Evolutionary conservation across 1,140 invertebrate species (phyloP), one percentile per base, ranked within the genome.

Genomic region (Antheraea mylitta): DNA sequence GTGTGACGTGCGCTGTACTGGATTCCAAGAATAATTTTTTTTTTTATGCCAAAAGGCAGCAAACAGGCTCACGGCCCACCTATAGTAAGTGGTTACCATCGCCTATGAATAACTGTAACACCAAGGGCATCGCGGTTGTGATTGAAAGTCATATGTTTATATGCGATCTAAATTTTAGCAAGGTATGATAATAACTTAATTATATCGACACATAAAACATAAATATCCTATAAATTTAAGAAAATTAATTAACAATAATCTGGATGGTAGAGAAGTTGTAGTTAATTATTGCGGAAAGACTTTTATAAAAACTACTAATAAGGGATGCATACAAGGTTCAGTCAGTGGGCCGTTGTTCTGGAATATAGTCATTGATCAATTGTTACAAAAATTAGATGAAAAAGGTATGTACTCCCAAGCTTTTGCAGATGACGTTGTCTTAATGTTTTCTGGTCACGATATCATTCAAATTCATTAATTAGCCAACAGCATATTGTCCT

Each of bases 321-420:
- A 13, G 48, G 60, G 60, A 62, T 62, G 60, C 19, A 13, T 62
- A 9, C 60, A 62, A 30, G 60, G 19, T 30, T 62, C 60, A 16
- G 16, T 30, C 18, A 7, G 18, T 13, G 60, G 60, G 19, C 60
- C 60, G 16, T 6, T 62, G 8, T 11, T 62, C 18, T 62, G 19
- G 19, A 62, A 62, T 30, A 7, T 62, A 11, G 7, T 62, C 9
- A 9, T 62, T 9, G 60, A 62, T 30, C n/a, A 22, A 11, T 30
- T 62, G 8, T n/a, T 62, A 30, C 13, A 62, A 36, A 7, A 9
- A 7, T 9, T 11, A n/a, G n/a, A 18, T 2, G n/a, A 11, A 9
- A 30, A 30, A 9, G 60, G 60, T 5, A 13, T 13, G 5, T 30
- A 30, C 16, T 16, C 30, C 6, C 60, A 62, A 30, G 60, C 60